These are phyloP conservation scores for Mus caroli DNA, from an alignment of 2,797 vertebrate genomes.

Conservation along the genomic window DNA sequence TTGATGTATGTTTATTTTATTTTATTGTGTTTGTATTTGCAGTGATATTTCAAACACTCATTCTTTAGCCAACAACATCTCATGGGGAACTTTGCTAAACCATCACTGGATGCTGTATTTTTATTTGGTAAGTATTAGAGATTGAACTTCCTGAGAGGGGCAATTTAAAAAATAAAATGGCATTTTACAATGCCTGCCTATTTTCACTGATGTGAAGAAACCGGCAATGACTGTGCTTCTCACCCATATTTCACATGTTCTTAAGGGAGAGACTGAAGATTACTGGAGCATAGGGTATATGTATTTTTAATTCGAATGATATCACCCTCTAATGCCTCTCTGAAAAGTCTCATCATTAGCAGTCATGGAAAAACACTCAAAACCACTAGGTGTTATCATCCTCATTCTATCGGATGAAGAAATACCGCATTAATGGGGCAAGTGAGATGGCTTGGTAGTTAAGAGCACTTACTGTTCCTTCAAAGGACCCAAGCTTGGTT, in stretches of 20 bases:
- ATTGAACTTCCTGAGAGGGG: not conserved
- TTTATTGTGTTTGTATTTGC: not conserved
- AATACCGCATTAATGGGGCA: not conserved
- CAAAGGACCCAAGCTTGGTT: not conserved
- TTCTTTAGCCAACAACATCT: not conserved
- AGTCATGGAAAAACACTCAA: not conserved
- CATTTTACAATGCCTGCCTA: not conserved
- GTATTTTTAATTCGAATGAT: constrained; percentile 50
- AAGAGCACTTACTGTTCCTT: not conserved
- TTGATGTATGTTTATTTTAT: not conserved
- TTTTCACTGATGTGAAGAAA: not conserved
- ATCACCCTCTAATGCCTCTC: not conserved
- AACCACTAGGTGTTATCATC: not conserved
- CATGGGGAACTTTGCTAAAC: not conserved
- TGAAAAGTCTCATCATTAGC: not conserved
- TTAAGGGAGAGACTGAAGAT: not conserved
- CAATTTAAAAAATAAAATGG: not conserved
- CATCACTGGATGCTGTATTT: not conserved
- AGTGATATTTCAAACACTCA: not conserved
- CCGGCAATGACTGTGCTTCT: not conserved
- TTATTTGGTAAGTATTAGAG: not conserved
- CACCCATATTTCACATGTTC: not conserved
- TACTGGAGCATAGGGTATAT: not conserved
- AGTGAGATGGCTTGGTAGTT: not conserved
- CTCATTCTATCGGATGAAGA: not conserved